These are phyloP conservation scores for Elachura formosa DNA, from an alignment of 2,113 vertebrate genomes.

Conservation along the genomic window DNA sequence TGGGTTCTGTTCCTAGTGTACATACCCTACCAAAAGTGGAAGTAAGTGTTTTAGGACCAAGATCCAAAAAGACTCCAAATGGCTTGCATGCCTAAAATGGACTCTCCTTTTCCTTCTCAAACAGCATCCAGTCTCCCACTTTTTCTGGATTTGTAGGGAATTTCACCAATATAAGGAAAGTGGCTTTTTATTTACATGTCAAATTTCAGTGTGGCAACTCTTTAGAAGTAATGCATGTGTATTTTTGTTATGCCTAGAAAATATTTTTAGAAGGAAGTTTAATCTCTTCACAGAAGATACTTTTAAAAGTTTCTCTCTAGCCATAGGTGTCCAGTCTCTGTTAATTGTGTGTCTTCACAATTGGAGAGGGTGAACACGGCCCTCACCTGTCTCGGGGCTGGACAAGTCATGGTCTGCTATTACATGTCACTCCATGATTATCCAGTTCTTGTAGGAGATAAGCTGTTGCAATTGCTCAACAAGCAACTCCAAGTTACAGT, in stretches of 20 bases:
- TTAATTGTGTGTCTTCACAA: neutral
- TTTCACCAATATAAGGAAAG: neutral
- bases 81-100: neutral
- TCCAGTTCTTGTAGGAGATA: neutral
- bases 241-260: neutral
- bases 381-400: neutral
- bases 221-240: fast-evolving
- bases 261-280: neutral
- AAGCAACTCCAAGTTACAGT: neutral
- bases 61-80: neutral
- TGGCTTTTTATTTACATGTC: neutral
- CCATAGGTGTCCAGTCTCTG: fast-evolving
- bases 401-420: neutral
- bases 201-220: neutral
- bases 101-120: neutral
- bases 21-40: neutral
- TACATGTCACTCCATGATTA: neutral
- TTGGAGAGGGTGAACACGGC: neutral
- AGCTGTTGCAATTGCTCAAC: neutral
- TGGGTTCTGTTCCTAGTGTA: neutral
- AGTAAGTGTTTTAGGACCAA: neutral
- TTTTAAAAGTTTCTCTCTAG: neutral
- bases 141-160: neutral
- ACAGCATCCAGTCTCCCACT: neutral
- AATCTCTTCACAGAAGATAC: neutral